Conservation (phyloP, 2,113 vertebrate genomes). For the Petromus typicus region DNA sequence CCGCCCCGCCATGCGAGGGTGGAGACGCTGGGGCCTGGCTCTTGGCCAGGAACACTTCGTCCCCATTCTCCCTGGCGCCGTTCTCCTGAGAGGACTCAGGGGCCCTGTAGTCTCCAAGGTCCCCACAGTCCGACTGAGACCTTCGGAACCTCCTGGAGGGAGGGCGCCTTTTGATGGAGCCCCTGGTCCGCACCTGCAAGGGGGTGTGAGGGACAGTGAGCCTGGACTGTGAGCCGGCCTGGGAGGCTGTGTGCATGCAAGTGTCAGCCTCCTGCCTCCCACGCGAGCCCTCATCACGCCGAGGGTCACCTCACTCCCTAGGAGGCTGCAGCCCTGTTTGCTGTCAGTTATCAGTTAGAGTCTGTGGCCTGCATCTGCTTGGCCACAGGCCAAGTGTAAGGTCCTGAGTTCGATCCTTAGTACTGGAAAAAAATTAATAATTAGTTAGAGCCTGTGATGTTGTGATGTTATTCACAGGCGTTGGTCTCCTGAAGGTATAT, state of each 20-base stretch:
- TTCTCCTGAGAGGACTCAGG: conserved; percentile 84
- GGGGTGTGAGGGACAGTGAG: not conserved
- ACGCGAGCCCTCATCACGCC: too few relatives aligned
- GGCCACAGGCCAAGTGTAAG: too few relatives aligned
- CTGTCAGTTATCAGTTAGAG: not conserved
- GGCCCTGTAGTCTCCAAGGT: conserved; percentile 69
- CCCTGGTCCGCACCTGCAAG: conserved; percentile 86
- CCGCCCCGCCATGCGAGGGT: not conserved
- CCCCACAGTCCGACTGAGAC: conserved; percentile 86
- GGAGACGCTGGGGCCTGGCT: conserved; percentile 58
- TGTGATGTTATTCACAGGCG: not conserved
- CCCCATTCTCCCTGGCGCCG: conserved; percentile 81
- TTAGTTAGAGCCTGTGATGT: not conserved
- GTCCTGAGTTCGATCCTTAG: too few relatives aligned
- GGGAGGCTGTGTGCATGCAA: too few relatives aligned
- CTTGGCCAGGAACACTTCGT: conserved; percentile 78
- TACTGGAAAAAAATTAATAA: too few relatives aligned
- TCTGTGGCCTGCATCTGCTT: too few relatives aligned
- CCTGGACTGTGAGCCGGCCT: too few relatives aligned
- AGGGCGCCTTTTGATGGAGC: conserved; percentile 88
- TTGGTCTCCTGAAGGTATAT: not conserved
- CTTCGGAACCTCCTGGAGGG: conserved; percentile 88
- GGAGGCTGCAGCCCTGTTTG: fast-evolving
- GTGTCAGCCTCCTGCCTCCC: too few relatives aligned
- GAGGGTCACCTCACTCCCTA: not conserved